Conservation (phyloP, 2,113 vertebrate species). For the Tragulus kanchil region DNA sequence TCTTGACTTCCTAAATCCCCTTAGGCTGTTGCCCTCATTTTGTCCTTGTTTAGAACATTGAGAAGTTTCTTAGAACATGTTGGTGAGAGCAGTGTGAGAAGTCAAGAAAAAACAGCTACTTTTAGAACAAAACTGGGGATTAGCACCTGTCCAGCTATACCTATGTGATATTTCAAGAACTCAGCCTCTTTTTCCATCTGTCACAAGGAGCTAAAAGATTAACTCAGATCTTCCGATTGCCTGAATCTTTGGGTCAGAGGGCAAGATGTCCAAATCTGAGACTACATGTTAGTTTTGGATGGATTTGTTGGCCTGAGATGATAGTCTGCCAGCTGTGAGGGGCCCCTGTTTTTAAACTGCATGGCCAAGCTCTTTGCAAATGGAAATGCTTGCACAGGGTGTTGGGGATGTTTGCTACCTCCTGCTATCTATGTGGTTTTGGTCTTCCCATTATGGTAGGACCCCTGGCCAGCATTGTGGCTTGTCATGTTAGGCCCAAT, state of each 20-base stretch:
- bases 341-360: slow-evolving; percentile 64
- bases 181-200: slow-evolving; percentile 46
- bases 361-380: slow-evolving; percentile 75
- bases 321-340: slow-evolving; percentile 39
- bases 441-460: slow-evolving; percentile 64
- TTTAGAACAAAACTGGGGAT: slow-evolving; percentile 61
- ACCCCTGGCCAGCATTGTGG: slow-evolving; percentile 66
- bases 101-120: slow-evolving; percentile 50
- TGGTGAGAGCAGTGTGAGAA: slow-evolving; percentile 56
- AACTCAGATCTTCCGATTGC: slow-evolving; percentile 42
- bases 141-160: slow-evolving; percentile 33
- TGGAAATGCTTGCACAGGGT: slow-evolving; percentile 69
- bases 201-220: slow-evolving; percentile 37
- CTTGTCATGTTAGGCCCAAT: slow-evolving; percentile 67
- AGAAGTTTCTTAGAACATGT: slow-evolving; percentile 69
- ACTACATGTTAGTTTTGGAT: slow-evolving; percentile 28
- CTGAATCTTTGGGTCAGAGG: slow-evolving; percentile 35
- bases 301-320: background rate
- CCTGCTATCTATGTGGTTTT: slow-evolving; percentile 73
- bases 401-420: slow-evolving; percentile 77
- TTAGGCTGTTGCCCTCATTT: slow-evolving; percentile 69
- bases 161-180: slow-evolving; percentile 52
- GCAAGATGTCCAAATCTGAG: slow-evolving; percentile 26
- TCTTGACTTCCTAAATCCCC: slow-evolving; percentile 73
- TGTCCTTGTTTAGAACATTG: slow-evolving; percentile 71